phyloP scores from a whole-genome alignment of 2,797 vertebrate genomes.

The Pygocentrus nattereri region DNA sequence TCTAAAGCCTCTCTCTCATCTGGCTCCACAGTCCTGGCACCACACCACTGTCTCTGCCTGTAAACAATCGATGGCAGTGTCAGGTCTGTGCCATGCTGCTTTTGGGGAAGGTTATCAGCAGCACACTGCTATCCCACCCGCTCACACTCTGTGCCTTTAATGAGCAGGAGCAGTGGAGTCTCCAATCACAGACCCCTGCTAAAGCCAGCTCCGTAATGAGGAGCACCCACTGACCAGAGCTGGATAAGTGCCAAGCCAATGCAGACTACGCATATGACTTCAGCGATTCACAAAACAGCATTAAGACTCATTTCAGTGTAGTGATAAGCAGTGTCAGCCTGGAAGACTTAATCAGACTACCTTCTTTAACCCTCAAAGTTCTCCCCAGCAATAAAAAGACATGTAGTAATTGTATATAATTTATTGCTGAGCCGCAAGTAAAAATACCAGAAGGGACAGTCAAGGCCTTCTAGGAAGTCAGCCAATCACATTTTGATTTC shows the following conservation, averaged over 20 bases:
- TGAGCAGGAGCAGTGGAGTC: conserved; percentile 33
- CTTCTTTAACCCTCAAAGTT: not conserved
- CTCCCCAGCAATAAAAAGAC: too few species aligned
- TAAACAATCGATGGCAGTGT: conserved; percentile 20
- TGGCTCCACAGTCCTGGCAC: conserved; percentile 29
- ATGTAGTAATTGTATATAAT: too few species aligned
- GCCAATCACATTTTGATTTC: too few species aligned
- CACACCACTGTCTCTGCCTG: conserved; percentile 12
- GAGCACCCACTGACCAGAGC: conserved; percentile 10
- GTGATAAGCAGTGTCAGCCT: not conserved
- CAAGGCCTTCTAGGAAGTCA: too few species aligned
- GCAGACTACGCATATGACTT: not conserved
- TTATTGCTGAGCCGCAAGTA: too few species aligned
- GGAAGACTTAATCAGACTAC: not conserved
- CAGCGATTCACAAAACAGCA: not conserved
- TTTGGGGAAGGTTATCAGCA: conserved; percentile 31
- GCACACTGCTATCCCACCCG: not conserved
- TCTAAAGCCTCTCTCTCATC: not conserved
- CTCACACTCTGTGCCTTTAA: conserved; percentile 37
- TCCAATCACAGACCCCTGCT: conserved; percentile 22
- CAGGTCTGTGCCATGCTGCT: conserved; percentile 24
- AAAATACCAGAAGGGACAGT: too few species aligned
- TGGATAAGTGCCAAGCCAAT: conserved; percentile 2
- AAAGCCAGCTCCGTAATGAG: conserved; percentile 29
- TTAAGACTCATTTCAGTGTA: not conserved